Evolutionary conservation across 1,140 invertebrate species (phyloP).

Genomic region (Ephestia elutella): DNA sequence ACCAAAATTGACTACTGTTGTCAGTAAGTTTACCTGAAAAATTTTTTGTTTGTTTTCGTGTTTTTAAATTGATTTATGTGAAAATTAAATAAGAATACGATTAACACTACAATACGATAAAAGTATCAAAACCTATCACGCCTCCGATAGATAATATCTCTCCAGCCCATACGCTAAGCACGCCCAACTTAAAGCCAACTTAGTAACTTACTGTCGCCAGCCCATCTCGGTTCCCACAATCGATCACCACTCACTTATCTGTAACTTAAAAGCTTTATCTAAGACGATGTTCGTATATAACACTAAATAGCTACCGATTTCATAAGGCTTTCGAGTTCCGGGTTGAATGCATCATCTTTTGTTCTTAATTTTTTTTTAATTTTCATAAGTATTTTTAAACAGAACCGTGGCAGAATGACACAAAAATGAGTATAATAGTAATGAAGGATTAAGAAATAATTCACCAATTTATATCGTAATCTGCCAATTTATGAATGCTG

Average conservation of each 20-base stretch:
- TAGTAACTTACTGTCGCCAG: constrained; percentile 61
- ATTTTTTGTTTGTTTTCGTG: too few relatives aligned
- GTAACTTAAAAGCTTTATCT: constrained; percentile 62
- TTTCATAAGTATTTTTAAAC: too few relatives aligned
- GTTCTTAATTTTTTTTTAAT: background rate
- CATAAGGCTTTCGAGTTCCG: constrained; percentile 23
- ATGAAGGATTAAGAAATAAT: too few relatives aligned
- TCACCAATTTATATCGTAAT: too few relatives aligned
- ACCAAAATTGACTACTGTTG: too few relatives aligned
- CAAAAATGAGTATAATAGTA: too few relatives aligned
- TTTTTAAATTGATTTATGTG: background rate
- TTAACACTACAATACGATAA: constrained; percentile 7
- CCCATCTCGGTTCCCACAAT: constrained; percentile 59
- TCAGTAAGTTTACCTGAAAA: too few relatives aligned
- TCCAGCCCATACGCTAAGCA: constrained; percentile 40
- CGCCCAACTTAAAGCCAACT: constrained; percentile 41
- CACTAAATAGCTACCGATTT: constrained; percentile 32
- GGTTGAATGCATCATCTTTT: constrained; percentile 17
- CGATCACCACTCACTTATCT: constrained; percentile 59
- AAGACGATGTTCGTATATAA: constrained; percentile 32
- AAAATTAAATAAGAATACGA: background rate
- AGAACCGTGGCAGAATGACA: too few relatives aligned
- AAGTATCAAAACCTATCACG: constrained; percentile 22
- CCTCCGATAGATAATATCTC: constrained; percentile 44
- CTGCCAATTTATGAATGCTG: too few relatives aligned